Conservation (phyloP, 2,797 vertebrate genomes). For the Neosalanx taihuensis region DNA sequence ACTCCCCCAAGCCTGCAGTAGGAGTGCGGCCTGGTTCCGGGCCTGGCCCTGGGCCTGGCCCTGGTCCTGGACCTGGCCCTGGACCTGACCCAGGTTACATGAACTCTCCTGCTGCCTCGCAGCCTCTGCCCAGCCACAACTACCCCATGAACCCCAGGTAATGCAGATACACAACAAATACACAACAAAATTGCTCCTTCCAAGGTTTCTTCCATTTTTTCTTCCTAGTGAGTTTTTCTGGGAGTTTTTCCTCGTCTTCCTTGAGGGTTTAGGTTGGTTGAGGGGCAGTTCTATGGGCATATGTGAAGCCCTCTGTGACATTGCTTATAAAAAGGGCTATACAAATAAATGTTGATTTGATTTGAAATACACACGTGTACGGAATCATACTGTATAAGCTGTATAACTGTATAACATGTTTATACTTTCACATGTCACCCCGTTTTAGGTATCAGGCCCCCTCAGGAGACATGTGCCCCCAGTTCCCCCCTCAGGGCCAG, state of each 20-base stretch:
- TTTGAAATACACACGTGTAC: not conserved
- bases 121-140: conserved; percentile 70
- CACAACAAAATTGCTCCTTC: no score
- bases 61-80: conserved; percentile 26
- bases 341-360: no score
- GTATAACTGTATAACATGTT: no score
- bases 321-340: no score
- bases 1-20: conserved; percentile 75
- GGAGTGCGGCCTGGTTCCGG: conserved; percentile 66
- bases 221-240: no score
- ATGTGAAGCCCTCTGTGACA: no score
- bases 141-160: conserved; percentile 76
- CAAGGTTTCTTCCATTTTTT: no score
- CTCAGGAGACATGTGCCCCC: conserved; percentile 78
- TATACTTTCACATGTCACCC: not conserved
- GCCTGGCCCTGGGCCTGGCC: not conserved
- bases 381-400: no score
- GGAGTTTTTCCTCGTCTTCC: no score
- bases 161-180: not conserved
- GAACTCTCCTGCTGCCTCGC: conserved; percentile 70
- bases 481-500: conserved; percentile 79
- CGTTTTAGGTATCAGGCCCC: conserved; percentile 82
- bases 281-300: no score
- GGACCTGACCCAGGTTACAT: conserved; percentile 83
- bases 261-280: no score